Evolutionary conservation across 2,797 vertebrate species (phyloP).

Genomic region (Ficedula albicollis): DNA sequence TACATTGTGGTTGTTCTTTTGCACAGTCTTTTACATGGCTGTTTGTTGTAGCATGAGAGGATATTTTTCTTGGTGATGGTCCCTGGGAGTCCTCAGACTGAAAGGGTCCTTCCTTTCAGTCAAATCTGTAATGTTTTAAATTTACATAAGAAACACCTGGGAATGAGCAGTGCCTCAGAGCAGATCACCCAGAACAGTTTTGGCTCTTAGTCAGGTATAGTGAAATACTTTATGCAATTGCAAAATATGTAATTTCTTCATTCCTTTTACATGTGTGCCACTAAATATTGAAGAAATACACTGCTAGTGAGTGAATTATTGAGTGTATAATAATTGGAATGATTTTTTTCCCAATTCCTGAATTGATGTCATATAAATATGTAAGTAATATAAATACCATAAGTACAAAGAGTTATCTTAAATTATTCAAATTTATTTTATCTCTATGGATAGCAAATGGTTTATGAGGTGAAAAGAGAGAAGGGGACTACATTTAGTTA

Average conservation of each 20-base stretch:
- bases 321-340: background rate
- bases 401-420: background rate
- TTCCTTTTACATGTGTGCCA: background rate
- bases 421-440: background rate
- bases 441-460: background rate
- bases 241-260: background rate
- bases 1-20: background rate
- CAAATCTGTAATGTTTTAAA: background rate
- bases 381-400: background rate
- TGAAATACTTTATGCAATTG: background rate
- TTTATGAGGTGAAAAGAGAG: background rate
- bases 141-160: background rate
- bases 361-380: background rate
- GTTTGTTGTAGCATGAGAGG: constrained; percentile 29
- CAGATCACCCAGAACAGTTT: constrained; percentile 17
- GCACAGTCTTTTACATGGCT: constrained; percentile 5
- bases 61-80: constrained; percentile 8
- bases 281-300: background rate
- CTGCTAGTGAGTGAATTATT: background rate
- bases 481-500: background rate
- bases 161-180: constrained; percentile 16
- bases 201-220: background rate
- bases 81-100: background rate
- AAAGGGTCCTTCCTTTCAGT: constrained; percentile 47
- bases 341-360: background rate